Evolutionary conservation across 2,888 invertebrate genomes (phyloP).

Genomic region (Meandrusa payeni): DNA sequence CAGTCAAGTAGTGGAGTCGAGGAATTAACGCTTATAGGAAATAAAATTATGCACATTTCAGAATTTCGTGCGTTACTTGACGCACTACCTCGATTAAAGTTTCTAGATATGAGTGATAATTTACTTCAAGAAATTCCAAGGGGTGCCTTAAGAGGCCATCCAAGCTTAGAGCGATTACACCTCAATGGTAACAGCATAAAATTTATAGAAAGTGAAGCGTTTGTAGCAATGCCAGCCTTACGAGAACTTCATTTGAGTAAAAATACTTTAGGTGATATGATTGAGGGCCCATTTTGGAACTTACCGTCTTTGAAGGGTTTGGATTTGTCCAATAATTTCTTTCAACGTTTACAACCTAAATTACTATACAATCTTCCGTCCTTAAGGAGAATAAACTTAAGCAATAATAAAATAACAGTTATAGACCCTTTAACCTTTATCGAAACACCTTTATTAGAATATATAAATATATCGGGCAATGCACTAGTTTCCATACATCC

Average conservation of each 20-base stretch:
- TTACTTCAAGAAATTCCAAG: slow-evolving; percentile 88
- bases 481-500: slow-evolving; percentile 86
- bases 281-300: slow-evolving; percentile 91
- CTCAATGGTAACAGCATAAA: slow-evolving; percentile 89
- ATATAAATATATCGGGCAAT: slow-evolving; percentile 90
- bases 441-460: slow-evolving; percentile 86
- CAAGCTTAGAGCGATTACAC: slow-evolving; percentile 89
- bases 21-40: slow-evolving; percentile 88
- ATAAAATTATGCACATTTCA: slow-evolving; percentile 87
- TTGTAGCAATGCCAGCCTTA: slow-evolving; percentile 91
- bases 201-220: slow-evolving; percentile 88
- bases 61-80: slow-evolving; percentile 88
- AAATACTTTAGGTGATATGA: slow-evolving; percentile 88
- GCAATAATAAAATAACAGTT: slow-evolving; percentile 85
- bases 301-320: slow-evolving; percentile 91
- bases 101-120: slow-evolving; percentile 90
- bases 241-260: slow-evolving; percentile 90
- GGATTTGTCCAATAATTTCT: slow-evolving; percentile 88
- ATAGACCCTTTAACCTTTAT: slow-evolving; percentile 88
- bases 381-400: slow-evolving; percentile 87
- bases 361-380: slow-evolving; percentile 88
- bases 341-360: slow-evolving; percentile 85
- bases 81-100: slow-evolving; percentile 87
- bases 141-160: slow-evolving; percentile 89
- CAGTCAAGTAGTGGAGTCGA: slow-evolving; percentile 88